Evolutionary conservation across 2,113 vertebrate species (phyloP).

Genomic region (Haemorhous mexicanus): DNA sequence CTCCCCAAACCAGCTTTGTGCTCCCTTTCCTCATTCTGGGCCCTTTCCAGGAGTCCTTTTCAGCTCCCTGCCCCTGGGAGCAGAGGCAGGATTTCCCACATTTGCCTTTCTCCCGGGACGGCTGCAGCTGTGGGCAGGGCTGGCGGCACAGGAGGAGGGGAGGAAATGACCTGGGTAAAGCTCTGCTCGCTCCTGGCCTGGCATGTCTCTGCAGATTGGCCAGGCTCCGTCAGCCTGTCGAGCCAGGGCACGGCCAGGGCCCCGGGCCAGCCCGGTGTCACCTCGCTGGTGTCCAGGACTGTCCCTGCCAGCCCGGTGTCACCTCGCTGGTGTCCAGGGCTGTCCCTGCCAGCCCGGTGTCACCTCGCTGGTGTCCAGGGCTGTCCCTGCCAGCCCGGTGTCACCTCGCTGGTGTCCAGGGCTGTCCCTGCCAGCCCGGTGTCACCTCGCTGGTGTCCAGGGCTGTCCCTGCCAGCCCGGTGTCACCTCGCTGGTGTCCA

Average conservation of each 20-base stretch:
- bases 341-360: no score
- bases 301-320: no score
- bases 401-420: no score
- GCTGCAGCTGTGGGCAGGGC: not conserved
- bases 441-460: no score
- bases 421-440: no score
- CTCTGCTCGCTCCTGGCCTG: fast-evolving
- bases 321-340: no score
- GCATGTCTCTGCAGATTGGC: not conserved
- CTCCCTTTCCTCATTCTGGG: not conserved
- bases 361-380: no score
- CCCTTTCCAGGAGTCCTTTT: not conserved
- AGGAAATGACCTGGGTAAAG: slow-evolving; percentile 4
- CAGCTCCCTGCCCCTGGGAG: not conserved
- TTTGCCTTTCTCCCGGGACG: not conserved
- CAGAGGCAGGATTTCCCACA: not conserved
- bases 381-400: no score
- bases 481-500: no score
- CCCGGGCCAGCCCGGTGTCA: not conserved
- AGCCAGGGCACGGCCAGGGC: not conserved
- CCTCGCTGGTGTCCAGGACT: no score
- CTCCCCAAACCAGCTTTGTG: not conserved
- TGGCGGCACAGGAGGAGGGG: not conserved
- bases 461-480: no score
- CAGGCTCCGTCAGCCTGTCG: not conserved